phyloP scores from a whole-genome alignment of 2,888 invertebrate genomes.

The Leucoma salicis region DNA sequence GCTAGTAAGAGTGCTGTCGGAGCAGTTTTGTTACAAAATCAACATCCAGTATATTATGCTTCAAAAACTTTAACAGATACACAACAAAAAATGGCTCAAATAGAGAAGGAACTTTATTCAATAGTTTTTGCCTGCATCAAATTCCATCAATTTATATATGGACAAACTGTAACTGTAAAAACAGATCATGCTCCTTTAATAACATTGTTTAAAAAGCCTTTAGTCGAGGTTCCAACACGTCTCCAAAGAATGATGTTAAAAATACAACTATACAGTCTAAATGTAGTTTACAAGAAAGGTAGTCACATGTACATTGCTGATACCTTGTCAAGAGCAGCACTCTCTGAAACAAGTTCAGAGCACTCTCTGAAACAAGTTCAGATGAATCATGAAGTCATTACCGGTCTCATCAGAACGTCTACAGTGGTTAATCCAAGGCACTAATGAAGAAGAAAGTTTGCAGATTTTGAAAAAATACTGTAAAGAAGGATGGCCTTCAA shows the following conservation, averaged over 20 bases:
- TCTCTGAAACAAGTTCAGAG: too few species aligned
- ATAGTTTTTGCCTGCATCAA: conserved; percentile 21
- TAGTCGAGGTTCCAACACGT: conserved; percentile 17
- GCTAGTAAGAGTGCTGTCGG: conserved; percentile 9
- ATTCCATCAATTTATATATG: conserved; percentile 24
- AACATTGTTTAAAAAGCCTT: conserved; percentile 22
- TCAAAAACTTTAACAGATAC: conserved; percentile 14
- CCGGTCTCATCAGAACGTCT: too few species aligned
- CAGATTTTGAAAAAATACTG: too few species aligned
- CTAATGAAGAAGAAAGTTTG: too few species aligned
- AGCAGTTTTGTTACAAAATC: conserved; percentile 12
- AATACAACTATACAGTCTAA: conserved; percentile 19
- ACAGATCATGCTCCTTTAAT: conserved; percentile 23
- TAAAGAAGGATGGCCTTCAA: too few species aligned
- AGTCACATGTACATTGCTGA: too few species aligned
- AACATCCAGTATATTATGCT: conserved; percentile 15
- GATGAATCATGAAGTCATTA: too few species aligned
- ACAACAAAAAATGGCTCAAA: conserved; percentile 17
- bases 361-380: too few species aligned
- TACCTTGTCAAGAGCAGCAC: too few species aligned
- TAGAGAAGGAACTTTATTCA: conserved; percentile 26
- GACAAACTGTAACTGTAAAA: conserved; percentile 17
- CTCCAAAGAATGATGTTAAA: conserved; percentile 25
- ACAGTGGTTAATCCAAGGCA: too few species aligned
- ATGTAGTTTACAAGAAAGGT: conserved; percentile 6